Evolutionary conservation across 2,797 vertebrate genomes (phyloP).

Genomic region (Gastrophryne carolinensis): DNA sequence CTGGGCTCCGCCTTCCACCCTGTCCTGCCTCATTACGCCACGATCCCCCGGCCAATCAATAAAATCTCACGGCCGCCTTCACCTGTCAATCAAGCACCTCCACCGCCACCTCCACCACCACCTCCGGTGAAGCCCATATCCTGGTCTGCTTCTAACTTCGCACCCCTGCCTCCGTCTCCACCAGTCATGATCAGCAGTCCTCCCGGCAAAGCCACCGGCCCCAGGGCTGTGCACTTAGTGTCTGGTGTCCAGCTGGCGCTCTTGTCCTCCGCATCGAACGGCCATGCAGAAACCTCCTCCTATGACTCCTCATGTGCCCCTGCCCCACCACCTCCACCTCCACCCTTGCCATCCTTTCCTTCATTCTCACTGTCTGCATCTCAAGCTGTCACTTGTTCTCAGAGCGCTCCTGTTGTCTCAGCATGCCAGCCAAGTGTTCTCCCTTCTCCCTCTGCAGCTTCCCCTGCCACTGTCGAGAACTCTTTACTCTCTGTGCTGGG

Average conservation of each 20-base stretch:
- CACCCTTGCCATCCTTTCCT: conserved; percentile 69
- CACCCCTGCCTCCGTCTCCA: conserved; percentile 89
- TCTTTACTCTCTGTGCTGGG: conserved; percentile 87
- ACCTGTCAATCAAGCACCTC: conserved; percentile 67
- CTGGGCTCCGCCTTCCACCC: conserved; percentile 97
- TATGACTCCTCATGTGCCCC: conserved; percentile 69
- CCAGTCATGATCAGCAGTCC: conserved; percentile 97
- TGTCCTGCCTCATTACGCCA: conserved; percentile 94
- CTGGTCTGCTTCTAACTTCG: conserved; percentile 86
- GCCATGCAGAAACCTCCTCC: conserved; percentile 76
- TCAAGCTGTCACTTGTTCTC: conserved; percentile 70
- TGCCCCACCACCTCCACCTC: conserved; percentile 69
- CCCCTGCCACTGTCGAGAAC: conserved; percentile 84
- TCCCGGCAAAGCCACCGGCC: conserved; percentile 87
- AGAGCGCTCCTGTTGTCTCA: conserved; percentile 76
- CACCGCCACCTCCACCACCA: conserved; percentile 60
- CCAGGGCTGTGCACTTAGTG: conserved; percentile 84
- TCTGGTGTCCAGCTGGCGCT: conserved; percentile 80
- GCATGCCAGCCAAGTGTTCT: conserved; percentile 95
- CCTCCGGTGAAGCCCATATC: conserved; percentile 75
- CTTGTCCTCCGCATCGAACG: conserved; percentile 76
- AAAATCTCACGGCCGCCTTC: conserved; percentile 78
- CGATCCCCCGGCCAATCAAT: conserved; percentile 79
- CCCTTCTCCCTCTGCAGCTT: conserved; percentile 97
- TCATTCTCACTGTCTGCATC: conserved; percentile 65